Conservation (phyloP, 2,113 vertebrate species). For the Grus americana region DNA sequence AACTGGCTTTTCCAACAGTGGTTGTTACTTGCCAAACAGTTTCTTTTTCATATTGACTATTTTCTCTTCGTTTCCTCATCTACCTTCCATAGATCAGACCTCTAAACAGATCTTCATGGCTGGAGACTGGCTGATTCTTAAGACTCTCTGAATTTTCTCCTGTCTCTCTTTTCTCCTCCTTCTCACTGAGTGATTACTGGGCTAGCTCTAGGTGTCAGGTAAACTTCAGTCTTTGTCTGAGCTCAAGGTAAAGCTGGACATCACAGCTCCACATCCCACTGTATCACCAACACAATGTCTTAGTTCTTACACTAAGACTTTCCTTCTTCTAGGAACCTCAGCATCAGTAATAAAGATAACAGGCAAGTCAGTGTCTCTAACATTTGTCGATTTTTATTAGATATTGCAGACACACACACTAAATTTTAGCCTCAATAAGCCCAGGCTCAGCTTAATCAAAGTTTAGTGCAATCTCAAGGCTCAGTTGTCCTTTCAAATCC, state of each 20-base stretch:
- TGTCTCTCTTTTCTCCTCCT: not conserved
- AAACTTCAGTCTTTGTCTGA: not conserved
- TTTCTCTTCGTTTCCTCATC: not conserved
- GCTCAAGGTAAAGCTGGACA: not conserved
- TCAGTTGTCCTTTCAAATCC: not conserved
- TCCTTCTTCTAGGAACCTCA: not conserved
- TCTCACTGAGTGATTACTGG: not conserved
- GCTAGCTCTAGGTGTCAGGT: not conserved
- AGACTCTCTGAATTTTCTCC: not conserved
- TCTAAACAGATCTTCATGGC: not conserved
- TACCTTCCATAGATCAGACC: not conserved
- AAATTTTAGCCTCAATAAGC: not conserved
- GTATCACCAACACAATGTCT: not conserved
- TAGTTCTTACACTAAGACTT: not conserved
- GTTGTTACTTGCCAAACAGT: not conserved
- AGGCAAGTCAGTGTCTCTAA: not conserved
- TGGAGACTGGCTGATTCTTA: not conserved
- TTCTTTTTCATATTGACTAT: not conserved
- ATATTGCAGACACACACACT: not conserved
- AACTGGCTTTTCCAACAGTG: not conserved
- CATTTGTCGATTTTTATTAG: not conserved
- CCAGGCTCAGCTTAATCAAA: not conserved
- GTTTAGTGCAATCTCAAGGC: not conserved
- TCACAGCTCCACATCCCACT: not conserved
- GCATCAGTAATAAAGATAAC: not conserved